Percentiles rank a stretch among this genome's conserved stretches.
These are phyloP conservation scores for Sinodicranocentrus sp. DNA, from an alignment of 2,888 invertebrate species.

Conservation along the genomic window DNA sequence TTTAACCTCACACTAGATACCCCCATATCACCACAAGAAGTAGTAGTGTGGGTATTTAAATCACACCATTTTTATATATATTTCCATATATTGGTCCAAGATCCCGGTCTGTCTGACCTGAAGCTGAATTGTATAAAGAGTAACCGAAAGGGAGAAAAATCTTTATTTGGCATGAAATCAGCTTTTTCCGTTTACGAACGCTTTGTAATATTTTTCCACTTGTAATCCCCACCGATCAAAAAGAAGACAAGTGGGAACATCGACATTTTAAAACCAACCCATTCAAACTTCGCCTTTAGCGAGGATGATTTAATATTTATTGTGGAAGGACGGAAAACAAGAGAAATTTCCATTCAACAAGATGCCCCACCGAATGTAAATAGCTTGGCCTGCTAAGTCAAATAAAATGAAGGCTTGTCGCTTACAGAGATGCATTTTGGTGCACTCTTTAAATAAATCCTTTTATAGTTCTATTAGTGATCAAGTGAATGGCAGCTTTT, in stretches of 20 bases:
- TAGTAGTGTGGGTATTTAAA: background rate
- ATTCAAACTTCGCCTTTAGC: conserved; percentile 13
- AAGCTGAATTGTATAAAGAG: too few species aligned
- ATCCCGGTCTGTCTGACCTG: too few species aligned
- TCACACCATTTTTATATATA: background rate
- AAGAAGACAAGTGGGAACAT: conserved; percentile 24
- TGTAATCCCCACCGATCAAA: background rate
- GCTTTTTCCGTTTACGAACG: conserved; percentile 20
- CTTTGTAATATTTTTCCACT: too few species aligned
- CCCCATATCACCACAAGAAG: background rate
- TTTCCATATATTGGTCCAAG: background rate
- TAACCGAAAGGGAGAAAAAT: background rate
- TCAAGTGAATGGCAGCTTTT: too few species aligned
- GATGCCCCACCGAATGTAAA: too few species aligned
- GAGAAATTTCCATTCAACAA: too few species aligned
- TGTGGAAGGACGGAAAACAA: too few species aligned
- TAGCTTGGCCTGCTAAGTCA: too few species aligned
- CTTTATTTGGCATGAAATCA: conserved; percentile 42
- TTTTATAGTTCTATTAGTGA: too few species aligned
- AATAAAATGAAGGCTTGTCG: too few species aligned
- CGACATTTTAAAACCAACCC: conserved; percentile 38
- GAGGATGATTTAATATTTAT: background rate
- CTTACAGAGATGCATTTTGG: too few species aligned
- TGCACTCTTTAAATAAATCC: too few species aligned
- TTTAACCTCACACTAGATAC: background rate